Base-by-base conservation (phyloP, 2,113 vertebrate species). In the Nibea albiflora region DNA sequence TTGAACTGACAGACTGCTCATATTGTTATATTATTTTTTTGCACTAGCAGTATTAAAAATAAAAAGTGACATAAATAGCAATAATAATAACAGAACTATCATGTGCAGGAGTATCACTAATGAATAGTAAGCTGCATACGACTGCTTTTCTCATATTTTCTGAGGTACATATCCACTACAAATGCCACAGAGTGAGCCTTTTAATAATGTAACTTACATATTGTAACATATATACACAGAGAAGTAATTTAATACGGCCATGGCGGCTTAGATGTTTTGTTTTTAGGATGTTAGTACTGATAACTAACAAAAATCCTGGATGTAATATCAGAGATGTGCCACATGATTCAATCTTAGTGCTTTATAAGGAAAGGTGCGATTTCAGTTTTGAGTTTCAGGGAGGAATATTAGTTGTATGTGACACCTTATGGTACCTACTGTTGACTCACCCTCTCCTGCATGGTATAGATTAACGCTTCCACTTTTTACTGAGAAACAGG, bases 381-480 rank as follows among this genome's bases (percentile, higher is more conserved):
- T 47, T 5, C 7, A 2, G 31, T 49, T 70, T 61, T 44, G 9
- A 47, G 5, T 67, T 64, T 76, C 42, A 65, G 14, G 12, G 20
- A 52, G 19, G 44, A 35, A 28, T 54, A 11, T 22, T 11, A 26
- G 4, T 10, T 66, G 20, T 42, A 46, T 63, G 19, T 52, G 11
- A 65, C 28, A 52, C 26, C 42, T 63, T 44, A 9, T 22, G 10
- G 50, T 39, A 11, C 39, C 44, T 49, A 20, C 61, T 81, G 16
- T 67, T 42, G 46, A 85, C 93, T 94, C 92, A 98, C 97, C 97
- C 95, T 96, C 95, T 92, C 96, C 96, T 92, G 96, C 94, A 2
- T 97, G 94, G 87, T 97, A 77, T 1, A 96, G 89, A 92, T 96
- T 93, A 64, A 88, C 74, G 67, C 95, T 89, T 86, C 95, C 95